Evolutionary conservation across 2,888 invertebrate species (phyloP).

Genomic region (Chymomyza caudatula): DNA sequence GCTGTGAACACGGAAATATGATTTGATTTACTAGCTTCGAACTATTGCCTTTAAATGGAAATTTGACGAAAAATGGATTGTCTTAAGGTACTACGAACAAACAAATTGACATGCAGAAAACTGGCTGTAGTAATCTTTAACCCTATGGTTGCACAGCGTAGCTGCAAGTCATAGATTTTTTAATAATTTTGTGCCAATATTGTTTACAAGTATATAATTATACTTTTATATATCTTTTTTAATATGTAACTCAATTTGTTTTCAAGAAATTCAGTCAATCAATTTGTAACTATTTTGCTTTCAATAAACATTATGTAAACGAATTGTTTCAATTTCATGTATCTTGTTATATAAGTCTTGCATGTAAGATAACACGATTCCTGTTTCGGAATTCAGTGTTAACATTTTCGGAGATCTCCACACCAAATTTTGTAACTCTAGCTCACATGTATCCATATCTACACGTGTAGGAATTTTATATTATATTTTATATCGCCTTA

Average conservation of each 20-base stretch:
- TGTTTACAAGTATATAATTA: neutral
- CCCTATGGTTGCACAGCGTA: neutral
- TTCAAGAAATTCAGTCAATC: too few relatives aligned
- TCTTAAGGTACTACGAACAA: slow-evolving; percentile 55
- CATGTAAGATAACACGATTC: too few relatives aligned
- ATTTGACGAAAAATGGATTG: slow-evolving; percentile 25
- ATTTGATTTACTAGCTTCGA: slow-evolving; percentile 2
- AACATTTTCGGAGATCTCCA: too few relatives aligned
- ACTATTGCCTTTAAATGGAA: neutral
- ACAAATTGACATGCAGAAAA: slow-evolving; percentile 31
- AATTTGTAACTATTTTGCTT: neutral
- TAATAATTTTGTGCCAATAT: neutral
- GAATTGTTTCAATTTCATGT: too few relatives aligned
- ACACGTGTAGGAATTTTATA: too few relatives aligned
- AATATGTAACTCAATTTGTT: neutral
- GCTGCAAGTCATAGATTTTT: slow-evolving; percentile 46
- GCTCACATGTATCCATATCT: too few relatives aligned
- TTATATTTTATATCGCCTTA: too few relatives aligned
- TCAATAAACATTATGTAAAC: neutral
- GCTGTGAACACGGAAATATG: slow-evolving; percentile 17
- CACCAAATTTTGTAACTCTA: too few relatives aligned
- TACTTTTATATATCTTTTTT: neutral
- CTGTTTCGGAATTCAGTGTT: too few relatives aligned
- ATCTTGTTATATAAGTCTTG: too few relatives aligned
- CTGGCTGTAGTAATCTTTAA: neutral